These are phyloP conservation scores for Hormaphis cornu DNA, from an alignment of 1,140 invertebrate species.

Conservation along the genomic window DNA sequence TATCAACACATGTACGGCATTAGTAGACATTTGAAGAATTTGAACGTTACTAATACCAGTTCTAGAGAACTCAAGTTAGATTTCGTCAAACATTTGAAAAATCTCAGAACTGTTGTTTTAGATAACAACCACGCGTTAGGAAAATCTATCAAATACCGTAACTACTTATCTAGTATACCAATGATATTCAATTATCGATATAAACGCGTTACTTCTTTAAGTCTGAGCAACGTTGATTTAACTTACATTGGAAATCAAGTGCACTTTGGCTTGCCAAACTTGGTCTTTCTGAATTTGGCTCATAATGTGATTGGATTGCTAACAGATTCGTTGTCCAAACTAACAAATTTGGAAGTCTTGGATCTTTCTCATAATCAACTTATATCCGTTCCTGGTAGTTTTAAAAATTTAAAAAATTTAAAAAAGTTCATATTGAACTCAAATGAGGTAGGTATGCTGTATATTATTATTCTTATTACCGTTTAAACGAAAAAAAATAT, in stretches of 20 bases:
- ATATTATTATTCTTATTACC: neutral
- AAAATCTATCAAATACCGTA: neutral
- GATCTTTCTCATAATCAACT: constrained; percentile 21
- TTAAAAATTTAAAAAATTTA: constrained; percentile 14
- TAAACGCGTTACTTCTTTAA: constrained; percentile 8
- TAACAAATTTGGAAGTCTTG: constrained; percentile 13
- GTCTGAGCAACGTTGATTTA: neutral
- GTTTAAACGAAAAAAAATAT: no score
- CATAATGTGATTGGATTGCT: neutral
- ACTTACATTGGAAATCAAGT: neutral
- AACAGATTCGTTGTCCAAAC: neutral
- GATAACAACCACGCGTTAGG: neutral
- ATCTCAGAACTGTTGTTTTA: neutral
- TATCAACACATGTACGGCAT: constrained; percentile 20
- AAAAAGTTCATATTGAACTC: constrained; percentile 3
- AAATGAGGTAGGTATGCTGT: neutral
- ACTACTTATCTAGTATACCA: neutral
- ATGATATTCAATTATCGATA: constrained; percentile 8
- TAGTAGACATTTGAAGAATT: neutral
- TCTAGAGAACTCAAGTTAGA: neutral
- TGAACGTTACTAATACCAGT: constrained; percentile 2
- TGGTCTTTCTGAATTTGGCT: neutral
- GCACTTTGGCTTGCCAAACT: constrained; percentile 3
- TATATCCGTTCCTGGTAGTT: neutral
- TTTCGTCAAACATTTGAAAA: constrained; percentile 12